Percentiles rank a stretch among this genome's conserved stretches.
These are phyloP conservation scores for Ditylenchus weischeri DNA, from an alignment of 2,888 invertebrate species.

Conservation along the genomic window DNA sequence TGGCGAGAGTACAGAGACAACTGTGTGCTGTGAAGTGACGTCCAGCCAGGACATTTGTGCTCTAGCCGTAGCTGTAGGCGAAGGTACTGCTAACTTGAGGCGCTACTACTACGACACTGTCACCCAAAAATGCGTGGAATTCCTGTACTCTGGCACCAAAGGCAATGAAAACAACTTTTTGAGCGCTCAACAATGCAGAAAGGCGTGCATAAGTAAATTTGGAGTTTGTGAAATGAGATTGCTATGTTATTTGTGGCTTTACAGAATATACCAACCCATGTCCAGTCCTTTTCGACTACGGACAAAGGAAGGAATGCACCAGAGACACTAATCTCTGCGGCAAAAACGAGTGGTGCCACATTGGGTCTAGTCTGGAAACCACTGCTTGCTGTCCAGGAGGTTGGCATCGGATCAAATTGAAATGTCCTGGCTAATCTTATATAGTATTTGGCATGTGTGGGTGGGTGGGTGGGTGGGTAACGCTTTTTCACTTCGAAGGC, in stretches of 20 bases:
- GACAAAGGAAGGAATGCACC: slow-evolving; percentile 33
- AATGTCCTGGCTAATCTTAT: no score
- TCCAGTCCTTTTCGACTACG: slow-evolving; percentile 39
- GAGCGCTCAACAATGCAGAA: slow-evolving; percentile 45
- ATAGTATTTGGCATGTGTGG: no score
- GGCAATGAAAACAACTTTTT: slow-evolving; percentile 58
- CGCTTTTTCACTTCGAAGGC: no score
- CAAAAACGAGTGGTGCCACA: slow-evolving; percentile 54
- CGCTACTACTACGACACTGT: slow-evolving; percentile 55
- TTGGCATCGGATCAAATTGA: slow-evolving; percentile 19
- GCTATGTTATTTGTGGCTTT: no score
- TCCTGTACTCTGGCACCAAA: slow-evolving; percentile 50
- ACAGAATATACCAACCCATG: slow-evolving; percentile 54
- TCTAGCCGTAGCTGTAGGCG: slow-evolving; percentile 50
- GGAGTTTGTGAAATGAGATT: neutral
- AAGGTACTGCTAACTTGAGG: slow-evolving; percentile 46
- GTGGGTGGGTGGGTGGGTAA: no score
- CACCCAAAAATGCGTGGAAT: slow-evolving; percentile 52
- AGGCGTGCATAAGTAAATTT: slow-evolving; percentile 47
- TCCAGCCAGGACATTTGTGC: slow-evolving; percentile 52
- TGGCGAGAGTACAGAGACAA: slow-evolving; percentile 49
- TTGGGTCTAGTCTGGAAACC: slow-evolving; percentile 47
- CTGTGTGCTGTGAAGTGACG: slow-evolving; percentile 54
- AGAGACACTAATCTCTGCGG: slow-evolving; percentile 24
- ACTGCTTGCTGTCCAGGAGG: slow-evolving; percentile 55